phyloP scores from a whole-genome alignment of 2,113 vertebrate species.

The Atlantisia rogersi region DNA sequence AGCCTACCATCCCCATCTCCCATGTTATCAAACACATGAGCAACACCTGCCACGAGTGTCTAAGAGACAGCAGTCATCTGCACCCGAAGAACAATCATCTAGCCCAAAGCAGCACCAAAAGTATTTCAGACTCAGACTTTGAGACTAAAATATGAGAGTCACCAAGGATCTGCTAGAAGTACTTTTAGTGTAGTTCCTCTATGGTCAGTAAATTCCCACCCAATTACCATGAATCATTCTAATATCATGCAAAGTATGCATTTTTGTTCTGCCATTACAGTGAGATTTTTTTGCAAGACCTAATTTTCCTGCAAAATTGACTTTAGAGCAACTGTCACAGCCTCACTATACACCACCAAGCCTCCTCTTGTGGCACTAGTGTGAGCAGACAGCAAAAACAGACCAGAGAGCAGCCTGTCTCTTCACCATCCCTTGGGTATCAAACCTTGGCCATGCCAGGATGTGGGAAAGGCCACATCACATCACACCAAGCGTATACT shows the following conservation, averaged over 20 bases:
- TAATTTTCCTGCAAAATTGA: not conserved
- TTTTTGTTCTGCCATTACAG: not conserved
- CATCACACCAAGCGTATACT: not conserved
- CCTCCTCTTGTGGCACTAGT: not conserved
- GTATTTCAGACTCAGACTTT: not conserved
- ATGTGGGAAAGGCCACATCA: not conserved
- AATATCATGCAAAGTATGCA: not conserved
- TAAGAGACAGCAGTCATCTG: not conserved
- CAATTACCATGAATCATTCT: not conserved
- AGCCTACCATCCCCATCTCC: not conserved
- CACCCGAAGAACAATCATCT: not conserved
- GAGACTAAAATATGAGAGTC: not conserved
- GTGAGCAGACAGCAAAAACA: not conserved
- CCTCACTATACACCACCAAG: not conserved
- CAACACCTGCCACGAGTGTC: not conserved
- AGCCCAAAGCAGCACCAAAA: not conserved
- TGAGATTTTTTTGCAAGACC: not conserved
- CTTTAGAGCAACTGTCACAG: not conserved
- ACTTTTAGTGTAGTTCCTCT: not conserved
- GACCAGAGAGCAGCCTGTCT: not conserved
- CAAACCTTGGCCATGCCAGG: not conserved
- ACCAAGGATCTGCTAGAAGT: not conserved
- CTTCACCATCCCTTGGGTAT: not conserved
- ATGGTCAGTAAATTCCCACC: not conserved
- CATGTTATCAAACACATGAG: not conserved